Conservation (phyloP, 2,113 vertebrate genomes). For the Anarhynchus alexandrinus region DNA sequence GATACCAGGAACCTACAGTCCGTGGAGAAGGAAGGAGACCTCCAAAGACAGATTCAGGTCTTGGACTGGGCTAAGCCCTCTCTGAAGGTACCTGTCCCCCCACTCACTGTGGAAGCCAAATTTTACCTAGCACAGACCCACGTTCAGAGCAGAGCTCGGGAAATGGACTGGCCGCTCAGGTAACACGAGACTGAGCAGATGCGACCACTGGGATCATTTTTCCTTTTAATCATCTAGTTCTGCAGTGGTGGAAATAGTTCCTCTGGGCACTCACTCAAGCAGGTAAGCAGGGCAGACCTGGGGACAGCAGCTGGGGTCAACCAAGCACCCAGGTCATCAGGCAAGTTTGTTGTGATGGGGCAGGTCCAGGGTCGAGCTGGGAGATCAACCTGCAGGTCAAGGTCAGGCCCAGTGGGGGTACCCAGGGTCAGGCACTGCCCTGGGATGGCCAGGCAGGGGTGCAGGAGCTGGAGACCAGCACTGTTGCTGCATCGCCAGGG, state of each 20-base stretch:
- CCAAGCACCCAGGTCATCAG: background rate
- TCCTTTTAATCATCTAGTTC: background rate
- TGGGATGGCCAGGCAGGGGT: background rate
- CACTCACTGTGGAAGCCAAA: background rate
- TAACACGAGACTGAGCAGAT: background rate
- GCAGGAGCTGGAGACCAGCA: background rate
- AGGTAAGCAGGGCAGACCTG: background rate
- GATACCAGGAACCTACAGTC: background rate
- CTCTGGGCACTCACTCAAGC: background rate
- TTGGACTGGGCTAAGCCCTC: background rate
- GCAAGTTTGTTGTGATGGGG: background rate
- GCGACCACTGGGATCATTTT: background rate
- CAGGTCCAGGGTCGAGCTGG: background rate
- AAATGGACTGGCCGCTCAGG: background rate
- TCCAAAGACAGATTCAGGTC: background rate
- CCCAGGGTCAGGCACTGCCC: background rate
- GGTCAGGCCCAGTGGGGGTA: background rate
- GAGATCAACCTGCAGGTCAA: background rate
- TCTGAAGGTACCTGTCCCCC: background rate
- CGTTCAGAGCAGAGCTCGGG: background rate
- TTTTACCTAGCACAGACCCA: background rate
- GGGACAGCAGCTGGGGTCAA: background rate
- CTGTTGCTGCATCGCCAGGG: rapidly evolving
- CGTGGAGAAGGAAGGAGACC: background rate
- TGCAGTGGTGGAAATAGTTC: background rate